Evolutionary conservation across 2,113 vertebrate species (phyloP), one percentile per base, ranked within the genome.

Genomic region (Ictidomys tridecemlineatus): DNA sequence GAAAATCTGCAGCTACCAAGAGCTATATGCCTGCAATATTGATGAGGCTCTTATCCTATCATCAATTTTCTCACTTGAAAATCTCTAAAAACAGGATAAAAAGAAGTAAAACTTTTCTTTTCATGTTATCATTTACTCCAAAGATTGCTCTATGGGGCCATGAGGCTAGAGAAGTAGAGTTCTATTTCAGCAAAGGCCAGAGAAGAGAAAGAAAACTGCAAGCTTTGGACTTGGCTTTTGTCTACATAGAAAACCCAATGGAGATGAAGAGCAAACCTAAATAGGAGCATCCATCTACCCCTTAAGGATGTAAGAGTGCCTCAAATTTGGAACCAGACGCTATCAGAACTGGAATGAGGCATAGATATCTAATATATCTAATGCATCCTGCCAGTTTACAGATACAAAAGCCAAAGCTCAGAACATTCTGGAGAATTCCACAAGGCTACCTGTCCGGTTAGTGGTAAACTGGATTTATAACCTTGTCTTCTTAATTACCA

Each of bases 61-160:
- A 87, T 92, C 77, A 85, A 24, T 89, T 93, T 93, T 93, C 70
- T 93, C 37, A 85, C 34, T 91, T 85, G 85, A 78, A 93, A 95
- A 92, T 42, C 88, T 85, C 28, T 39, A 92, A 67, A 90, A 94
- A 79, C 3, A 78, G n/a, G 51, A 69, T 53, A 80, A 72, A 80
- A 96, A 86, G 67, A 95, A 97, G 63, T 11, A 73, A n/a, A 65
- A 53, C 45, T 88, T 94, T 82, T 56, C 37, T 94, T 92, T 87
- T 67, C 18, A 74, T 77, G 5, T 32, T 88, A n/a, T 92, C 69
- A 69, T 88, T 90, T 91, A 65, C 76, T 84, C 51, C 39, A 63
- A 86, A 92, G 56, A 87, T 88, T 63, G 51, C 24, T 87, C 22
- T 34, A 51, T 65, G 56, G 20, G 53, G 3, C 8, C 6, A 48